Evolutionary conservation across 2,113 vertebrate species (phyloP), one percentile per base, ranked within the genome.

Genomic region (Pelmatolapia mariae): DNA sequence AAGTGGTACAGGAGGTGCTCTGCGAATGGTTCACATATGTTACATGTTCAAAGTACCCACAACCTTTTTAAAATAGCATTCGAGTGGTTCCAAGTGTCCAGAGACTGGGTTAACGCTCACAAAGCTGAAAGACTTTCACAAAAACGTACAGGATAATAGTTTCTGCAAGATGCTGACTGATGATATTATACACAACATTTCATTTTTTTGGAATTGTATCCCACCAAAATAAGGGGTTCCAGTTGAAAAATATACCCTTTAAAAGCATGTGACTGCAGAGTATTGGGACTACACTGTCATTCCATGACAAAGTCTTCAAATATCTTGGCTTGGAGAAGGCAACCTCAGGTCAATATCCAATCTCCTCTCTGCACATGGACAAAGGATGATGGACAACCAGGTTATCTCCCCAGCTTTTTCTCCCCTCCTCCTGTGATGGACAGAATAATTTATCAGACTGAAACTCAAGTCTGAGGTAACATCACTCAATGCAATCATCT

Each of bases 321-420:
- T 90, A 85, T 91, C 16, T 89, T 43, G 82, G 52, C 85, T 84
- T 81, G 50, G 80, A 88, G 89, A 89, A 90, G 83, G 81, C 89
- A 54, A 87, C 87, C 61, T 76, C 31, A 91, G 92, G 91, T 95
- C 95, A 95, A 95, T 92, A 95, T 94, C 92, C 92, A 95, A 94
- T 95, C 92, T 95, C 92, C 92, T 88, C 90, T 90, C 91, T 84
- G 88, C 84, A 66, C 86, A 87, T 66, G 86, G 90, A 95, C 93
- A 95, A 93, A 92, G 88, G 93, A 94, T 90, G 94, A 96, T 86
- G 91, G 91, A 94, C 92, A 93, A 89, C 86, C 31, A 76, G 90
- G 91, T 93, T 93, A 92, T 94, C 92, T 89, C 15, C 61, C 31
- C 56, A 16, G 10, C 82, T 89, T 63, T 86, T 86, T 40, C 33